phyloP scores from a whole-genome alignment of 2,888 invertebrate species.

The Automeris io region DNA sequence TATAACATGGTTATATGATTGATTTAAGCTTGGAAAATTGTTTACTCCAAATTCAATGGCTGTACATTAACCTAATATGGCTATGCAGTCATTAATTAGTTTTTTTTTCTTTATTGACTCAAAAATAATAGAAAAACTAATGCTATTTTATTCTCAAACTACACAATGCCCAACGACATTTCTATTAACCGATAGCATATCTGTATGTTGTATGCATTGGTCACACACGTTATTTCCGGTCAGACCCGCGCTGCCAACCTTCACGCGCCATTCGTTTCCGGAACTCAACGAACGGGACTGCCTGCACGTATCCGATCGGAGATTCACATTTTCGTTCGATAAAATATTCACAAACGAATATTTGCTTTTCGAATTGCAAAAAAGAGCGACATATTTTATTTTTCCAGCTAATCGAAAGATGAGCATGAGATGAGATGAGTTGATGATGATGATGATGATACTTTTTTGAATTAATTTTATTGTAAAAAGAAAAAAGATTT shows the following conservation, averaged over 20 bases:
- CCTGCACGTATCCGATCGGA: conserved; percentile 57
- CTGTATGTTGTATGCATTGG: conserved; percentile 32
- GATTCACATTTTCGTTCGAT: conserved; percentile 39
- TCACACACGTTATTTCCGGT: conserved; percentile 59
- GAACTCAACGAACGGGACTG: conserved; percentile 55
- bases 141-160: no score
- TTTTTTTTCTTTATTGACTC: no score
- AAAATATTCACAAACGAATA: neutral
- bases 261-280: conserved; percentile 62
- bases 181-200: conserved; percentile 13
- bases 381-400: no score
- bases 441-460: neutral
- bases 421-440: neutral
- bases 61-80: no score
- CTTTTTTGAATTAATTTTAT: no score
- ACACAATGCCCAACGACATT: conserved; percentile 9
- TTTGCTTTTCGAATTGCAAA: neutral
- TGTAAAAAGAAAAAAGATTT: no score
- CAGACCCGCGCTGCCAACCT: conserved; percentile 39
- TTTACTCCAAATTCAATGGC: no score
- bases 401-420: neutral
- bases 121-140: no score
- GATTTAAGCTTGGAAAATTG: no score
- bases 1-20: no score
- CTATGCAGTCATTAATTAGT: no score